phyloP scores from a whole-genome alignment of 1,140 invertebrate species.

The Aphelinus certus region DNA sequence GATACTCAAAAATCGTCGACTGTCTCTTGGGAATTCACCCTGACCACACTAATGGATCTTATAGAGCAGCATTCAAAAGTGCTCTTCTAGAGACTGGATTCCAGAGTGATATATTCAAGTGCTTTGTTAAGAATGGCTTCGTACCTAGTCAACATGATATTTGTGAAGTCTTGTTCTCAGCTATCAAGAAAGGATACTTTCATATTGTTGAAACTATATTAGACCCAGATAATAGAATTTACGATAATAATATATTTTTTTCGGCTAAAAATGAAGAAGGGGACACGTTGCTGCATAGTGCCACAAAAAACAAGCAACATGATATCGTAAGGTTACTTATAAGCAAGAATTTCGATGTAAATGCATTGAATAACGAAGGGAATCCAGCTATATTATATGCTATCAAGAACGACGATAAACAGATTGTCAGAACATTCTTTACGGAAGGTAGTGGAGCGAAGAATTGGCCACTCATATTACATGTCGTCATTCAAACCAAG shows the following conservation, averaged over 20 bases:
- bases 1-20: conserved; percentile 1
- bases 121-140: conserved; percentile 3
- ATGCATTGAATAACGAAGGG: conserved; percentile 52
- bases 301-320: conserved; percentile 17
- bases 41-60: neutral
- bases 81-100: neutral
- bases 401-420: conserved; percentile 34
- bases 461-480: neutral
- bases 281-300: conserved; percentile 17
- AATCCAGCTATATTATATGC: conserved; percentile 40
- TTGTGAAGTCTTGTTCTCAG: neutral
- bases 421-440: conserved; percentile 5
- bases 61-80: neutral
- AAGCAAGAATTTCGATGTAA: conserved; percentile 39
- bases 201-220: neutral
- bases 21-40: neutral
- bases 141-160: neutral
- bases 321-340: conserved; percentile 26
- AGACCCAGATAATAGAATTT: neutral
- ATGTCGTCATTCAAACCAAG: neutral
- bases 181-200: neutral
- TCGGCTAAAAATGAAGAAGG: neutral
- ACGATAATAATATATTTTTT: neutral
- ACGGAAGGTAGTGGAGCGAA: neutral
- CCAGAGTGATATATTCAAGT: neutral